phyloP scores from a whole-genome alignment of 2,888 invertebrate species.

The Drosophila borborema region DNA sequence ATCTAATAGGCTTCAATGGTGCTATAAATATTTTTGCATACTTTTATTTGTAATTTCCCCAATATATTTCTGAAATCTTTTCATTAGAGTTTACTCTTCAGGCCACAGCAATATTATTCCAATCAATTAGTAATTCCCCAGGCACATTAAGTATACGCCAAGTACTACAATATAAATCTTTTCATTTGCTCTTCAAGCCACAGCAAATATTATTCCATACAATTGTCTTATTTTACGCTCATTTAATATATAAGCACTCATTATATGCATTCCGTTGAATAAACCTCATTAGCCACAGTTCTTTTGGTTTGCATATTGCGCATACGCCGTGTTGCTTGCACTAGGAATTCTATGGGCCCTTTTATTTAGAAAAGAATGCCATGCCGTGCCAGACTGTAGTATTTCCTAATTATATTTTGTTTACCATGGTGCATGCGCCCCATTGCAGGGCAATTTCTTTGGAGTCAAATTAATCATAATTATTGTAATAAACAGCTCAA shows the following conservation, averaged over 20 bases:
- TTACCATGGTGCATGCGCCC: constrained; percentile 40
- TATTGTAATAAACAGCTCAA: constrained; percentile 35
- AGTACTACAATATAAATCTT: neutral
- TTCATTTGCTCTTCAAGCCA: neutral
- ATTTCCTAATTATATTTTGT: constrained; percentile 37
- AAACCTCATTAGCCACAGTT: constrained; percentile 27
- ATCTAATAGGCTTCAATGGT: too few species aligned
- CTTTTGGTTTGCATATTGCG: constrained; percentile 19
- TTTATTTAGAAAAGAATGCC: constrained; percentile 24
- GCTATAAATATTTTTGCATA: too few species aligned
- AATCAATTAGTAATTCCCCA: neutral
- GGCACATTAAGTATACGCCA: neutral
- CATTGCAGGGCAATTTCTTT: constrained; percentile 18
- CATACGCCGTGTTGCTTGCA: constrained; percentile 30
- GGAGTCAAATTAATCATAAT: constrained; percentile 43
- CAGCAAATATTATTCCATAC: neutral
- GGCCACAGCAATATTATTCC: too few species aligned
- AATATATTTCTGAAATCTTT: too few species aligned
- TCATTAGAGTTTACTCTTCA: too few species aligned
- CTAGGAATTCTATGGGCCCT: neutral
- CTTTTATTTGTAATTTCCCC: too few species aligned
- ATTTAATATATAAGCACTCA: constrained; percentile 4
- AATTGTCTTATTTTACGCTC: constrained; percentile 2
- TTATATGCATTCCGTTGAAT: neutral
- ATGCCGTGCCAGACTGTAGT: constrained; percentile 13